Conservation (phyloP, 2,888 invertebrate species). For the Alloscopus bannaensis region DNA sequence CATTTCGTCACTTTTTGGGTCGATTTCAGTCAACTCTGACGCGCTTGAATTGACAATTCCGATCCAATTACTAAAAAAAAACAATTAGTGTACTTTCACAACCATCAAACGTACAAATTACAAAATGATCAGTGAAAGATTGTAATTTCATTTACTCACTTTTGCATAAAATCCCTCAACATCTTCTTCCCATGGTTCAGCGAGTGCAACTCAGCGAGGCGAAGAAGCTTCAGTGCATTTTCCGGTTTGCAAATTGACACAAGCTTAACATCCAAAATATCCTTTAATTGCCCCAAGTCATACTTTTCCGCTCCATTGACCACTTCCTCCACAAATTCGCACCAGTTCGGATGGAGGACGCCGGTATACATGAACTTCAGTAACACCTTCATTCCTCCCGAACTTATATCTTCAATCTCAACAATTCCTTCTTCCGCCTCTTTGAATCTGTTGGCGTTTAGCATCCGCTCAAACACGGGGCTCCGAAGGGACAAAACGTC, state of each 20-base stretch:
- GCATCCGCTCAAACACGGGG: constrained; percentile 28
- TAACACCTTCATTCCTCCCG: neutral
- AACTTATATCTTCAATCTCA: neutral
- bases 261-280: constrained; percentile 5
- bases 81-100: too few relatives aligned
- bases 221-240: neutral
- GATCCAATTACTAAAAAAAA: too few relatives aligned
- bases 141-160: too few relatives aligned
- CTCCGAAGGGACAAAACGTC: constrained; percentile 21
- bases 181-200: too few relatives aligned
- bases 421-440: neutral
- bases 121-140: too few relatives aligned
- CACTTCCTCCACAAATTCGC: neutral
- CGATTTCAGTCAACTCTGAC: too few relatives aligned
- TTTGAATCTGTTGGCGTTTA: neutral
- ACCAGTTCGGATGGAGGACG: constrained; percentile 4
- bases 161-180: too few relatives aligned
- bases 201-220: constrained; percentile 1
- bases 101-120: too few relatives aligned
- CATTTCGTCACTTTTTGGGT: too few relatives aligned
- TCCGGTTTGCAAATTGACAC: neutral
- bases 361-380: constrained; percentile 23
- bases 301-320: constrained; percentile 21
- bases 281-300: neutral
- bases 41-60: too few relatives aligned